phyloP scores from a whole-genome alignment of 53 echinoderm and acorn worm species.

The Arbacia lixula region DNA sequence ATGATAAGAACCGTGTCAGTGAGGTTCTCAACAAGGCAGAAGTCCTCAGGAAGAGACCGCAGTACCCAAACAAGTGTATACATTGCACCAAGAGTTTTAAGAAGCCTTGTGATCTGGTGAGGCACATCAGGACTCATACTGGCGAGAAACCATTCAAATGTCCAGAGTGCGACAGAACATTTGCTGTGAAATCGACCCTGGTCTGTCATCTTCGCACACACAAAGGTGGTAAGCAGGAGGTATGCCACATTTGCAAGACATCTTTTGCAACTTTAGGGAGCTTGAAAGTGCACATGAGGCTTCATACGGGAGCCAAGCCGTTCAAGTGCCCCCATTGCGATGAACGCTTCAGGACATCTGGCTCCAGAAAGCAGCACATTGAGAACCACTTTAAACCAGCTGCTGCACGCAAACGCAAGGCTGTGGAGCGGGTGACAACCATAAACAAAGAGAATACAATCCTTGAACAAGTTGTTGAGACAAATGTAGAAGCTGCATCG shows the following conservation, averaged over 20 bases:
- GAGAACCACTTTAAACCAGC: slow-evolving; percentile 83
- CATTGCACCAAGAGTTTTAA: slow-evolving; percentile 92
- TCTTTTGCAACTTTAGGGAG: slow-evolving; percentile 94
- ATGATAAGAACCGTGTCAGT: slow-evolving; percentile 86
- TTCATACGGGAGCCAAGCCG: slow-evolving; percentile 95
- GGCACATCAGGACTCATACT: slow-evolving; percentile 94
- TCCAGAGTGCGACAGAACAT: slow-evolving; percentile 79
- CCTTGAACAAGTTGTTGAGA: slow-evolving; percentile 56
- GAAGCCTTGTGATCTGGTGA: slow-evolving; percentile 93
- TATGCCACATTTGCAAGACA: slow-evolving; percentile 91
- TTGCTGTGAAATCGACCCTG: slow-evolving; percentile 91
- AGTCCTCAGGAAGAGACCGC: slow-evolving; percentile 71
- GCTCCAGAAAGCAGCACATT: slow-evolving; percentile 92
- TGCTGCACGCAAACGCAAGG: slow-evolving; percentile 63
- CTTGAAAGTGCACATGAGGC: slow-evolving; percentile 97
- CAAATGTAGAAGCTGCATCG: slow-evolving; percentile 32
- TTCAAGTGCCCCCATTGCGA: slow-evolving; percentile 95
- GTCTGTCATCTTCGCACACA: slow-evolving; percentile 94
- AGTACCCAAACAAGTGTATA: slow-evolving; percentile 82
- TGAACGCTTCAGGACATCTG: slow-evolving; percentile 93
- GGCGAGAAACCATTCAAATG: slow-evolving; percentile 97
- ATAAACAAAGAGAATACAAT: slow-evolving; percentile 53
- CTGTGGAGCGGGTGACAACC: slow-evolving; percentile 47
- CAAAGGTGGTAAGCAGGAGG: slow-evolving; percentile 80
- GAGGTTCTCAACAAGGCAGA: slow-evolving; percentile 86